phyloP scores from a whole-genome alignment of 1,140 invertebrate genomes.

The Zophobas atratus region DNA sequence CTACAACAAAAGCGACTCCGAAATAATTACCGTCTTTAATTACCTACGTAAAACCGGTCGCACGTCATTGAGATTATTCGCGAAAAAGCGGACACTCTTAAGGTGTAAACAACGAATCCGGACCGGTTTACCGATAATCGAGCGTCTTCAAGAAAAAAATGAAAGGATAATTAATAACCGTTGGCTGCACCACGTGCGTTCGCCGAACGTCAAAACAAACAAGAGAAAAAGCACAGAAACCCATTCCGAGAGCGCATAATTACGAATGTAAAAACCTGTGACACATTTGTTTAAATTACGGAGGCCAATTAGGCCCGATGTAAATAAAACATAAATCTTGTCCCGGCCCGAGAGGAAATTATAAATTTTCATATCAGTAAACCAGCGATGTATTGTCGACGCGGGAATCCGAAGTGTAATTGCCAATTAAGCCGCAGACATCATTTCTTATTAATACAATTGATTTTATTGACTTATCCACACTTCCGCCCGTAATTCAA shows the following conservation, averaged over 20 bases:
- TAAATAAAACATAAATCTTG: slow-evolving; percentile 35
- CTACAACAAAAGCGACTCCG: not conserved
- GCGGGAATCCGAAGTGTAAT: not conserved
- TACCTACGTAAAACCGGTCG: slow-evolving; percentile 19
- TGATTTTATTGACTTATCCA: slow-evolving; percentile 40
- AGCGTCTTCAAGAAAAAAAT: not conserved
- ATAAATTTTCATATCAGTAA: slow-evolving; percentile 8
- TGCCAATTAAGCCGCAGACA: slow-evolving; percentile 19
- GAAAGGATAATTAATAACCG: not conserved
- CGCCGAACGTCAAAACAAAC: not conserved
- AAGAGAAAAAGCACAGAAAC: not conserved
- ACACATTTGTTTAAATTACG: not conserved
- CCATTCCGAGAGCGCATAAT: not conserved
- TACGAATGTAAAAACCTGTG: slow-evolving; percentile 11
- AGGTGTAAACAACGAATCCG: slow-evolving; percentile 15
- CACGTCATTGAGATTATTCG: slow-evolving; percentile 19
- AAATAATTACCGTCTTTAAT: slow-evolving; percentile 11
- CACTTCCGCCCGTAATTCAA: slow-evolving; percentile 33
- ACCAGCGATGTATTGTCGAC: not conserved
- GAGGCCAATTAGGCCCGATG: not conserved
- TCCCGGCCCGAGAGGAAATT: slow-evolving; percentile 20
- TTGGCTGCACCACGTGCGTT: not conserved
- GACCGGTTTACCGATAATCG: slow-evolving; percentile 3
- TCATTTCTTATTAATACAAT: slow-evolving; percentile 38
- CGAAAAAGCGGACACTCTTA: slow-evolving; percentile 1